Percentiles rank a stretch among this genome's conserved stretches.
These are phyloP conservation scores for Dermochelys coriacea DNA, from an alignment of 2,797 vertebrate genomes.

Conservation along the genomic window DNA sequence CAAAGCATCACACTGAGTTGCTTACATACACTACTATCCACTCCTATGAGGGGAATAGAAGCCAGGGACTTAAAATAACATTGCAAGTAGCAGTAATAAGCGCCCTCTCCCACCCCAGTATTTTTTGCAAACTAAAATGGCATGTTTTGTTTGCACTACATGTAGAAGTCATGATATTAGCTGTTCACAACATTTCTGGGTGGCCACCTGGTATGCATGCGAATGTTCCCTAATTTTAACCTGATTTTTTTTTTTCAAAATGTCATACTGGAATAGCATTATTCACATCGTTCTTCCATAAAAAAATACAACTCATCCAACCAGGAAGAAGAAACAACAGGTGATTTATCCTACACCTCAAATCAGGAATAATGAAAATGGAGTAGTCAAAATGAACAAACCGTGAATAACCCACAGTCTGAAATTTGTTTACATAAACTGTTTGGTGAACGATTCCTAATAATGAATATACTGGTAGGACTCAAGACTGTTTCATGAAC, in stretches of 20 bases:
- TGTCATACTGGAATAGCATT: neutral
- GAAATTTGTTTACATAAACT: neutral
- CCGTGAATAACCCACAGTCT: neutral
- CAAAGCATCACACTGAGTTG: neutral
- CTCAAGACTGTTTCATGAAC: neutral
- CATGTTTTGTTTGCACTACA: neutral
- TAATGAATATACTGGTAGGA: neutral
- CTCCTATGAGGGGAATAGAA: neutral
- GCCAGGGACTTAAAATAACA: neutral
- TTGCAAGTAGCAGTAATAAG: no score
- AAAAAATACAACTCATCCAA: rapidly evolving
- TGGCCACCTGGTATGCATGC: neutral
- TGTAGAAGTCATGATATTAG: neutral
- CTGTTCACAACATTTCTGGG: neutral
- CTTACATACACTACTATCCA: neutral
- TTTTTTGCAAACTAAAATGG: neutral
- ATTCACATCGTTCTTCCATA: neutral
- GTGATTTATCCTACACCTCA: neutral
- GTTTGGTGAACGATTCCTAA: neutral
- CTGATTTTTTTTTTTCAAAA: neutral
- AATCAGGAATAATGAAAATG: neutral
- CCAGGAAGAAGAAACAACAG: neutral
- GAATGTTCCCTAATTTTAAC: neutral
- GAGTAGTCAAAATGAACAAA: neutral
- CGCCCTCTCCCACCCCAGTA: no score